A percentile compares a stretch with the other conserved stretches of the same genome.
phyloP scores from a whole-genome alignment of 2,797 vertebrate genomes.

The Macrochelys suwanniensis region DNA sequence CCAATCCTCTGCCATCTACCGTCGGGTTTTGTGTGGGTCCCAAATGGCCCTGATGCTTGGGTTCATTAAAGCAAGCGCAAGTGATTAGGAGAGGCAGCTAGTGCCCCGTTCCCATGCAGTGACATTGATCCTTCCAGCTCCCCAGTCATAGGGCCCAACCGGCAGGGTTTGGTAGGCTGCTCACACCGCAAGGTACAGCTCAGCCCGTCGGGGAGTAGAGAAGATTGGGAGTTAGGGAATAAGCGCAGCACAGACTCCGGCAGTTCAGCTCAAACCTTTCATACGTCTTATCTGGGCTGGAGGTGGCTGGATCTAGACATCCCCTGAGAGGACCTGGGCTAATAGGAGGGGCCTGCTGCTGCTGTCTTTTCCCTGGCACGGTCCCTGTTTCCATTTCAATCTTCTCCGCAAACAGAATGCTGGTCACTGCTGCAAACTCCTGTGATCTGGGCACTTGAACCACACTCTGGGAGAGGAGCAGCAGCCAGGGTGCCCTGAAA shows the following conservation, averaged over 20 bases:
- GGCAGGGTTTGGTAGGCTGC: no score
- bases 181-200: background rate
- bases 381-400: background rate
- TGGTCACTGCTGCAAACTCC: no score
- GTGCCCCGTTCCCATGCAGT: background rate
- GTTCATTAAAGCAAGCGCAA: background rate
- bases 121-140: background rate
- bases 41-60: background rate
- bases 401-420: background rate
- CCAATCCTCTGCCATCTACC: no score
- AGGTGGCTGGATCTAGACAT: background rate
- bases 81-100: no score
- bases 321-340: background rate
- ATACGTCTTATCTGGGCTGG: background rate
- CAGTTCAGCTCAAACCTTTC: background rate
- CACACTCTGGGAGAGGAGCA: background rate
- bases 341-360: background rate
- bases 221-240: background rate
- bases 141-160: background rate
- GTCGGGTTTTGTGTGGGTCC: background rate
- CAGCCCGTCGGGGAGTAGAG: background rate
- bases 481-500: background rate
- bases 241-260: background rate
- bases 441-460: background rate
- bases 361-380: background rate